Evolutionary conservation across 1,140 invertebrate genomes (phyloP).

Genomic region (Brachionus rubens): DNA sequence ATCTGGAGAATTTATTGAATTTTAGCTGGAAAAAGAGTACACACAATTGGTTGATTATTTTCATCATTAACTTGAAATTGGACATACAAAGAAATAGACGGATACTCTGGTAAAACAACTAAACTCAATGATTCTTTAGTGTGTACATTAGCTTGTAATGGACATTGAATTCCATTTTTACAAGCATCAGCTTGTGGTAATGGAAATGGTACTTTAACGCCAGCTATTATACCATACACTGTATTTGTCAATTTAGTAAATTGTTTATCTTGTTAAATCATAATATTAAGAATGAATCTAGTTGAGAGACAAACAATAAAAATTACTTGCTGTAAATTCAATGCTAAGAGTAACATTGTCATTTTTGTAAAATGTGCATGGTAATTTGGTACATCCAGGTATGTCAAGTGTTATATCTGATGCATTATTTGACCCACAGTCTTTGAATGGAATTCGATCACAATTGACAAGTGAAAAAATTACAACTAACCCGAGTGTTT

Average conservation of each 20-base stretch:
- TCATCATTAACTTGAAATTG: conserved; percentile 20
- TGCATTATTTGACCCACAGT: background rate
- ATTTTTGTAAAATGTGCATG: conserved; percentile 44
- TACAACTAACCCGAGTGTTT: too few relatives aligned
- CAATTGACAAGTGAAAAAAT: background rate
- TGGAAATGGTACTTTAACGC: conserved; percentile 39
- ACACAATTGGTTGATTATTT: background rate
- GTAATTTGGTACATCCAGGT: background rate
- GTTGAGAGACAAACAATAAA: background rate
- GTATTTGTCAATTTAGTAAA: background rate
- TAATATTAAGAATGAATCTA: background rate
- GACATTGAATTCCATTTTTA: conserved; percentile 9
- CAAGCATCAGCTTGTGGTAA: conserved; percentile 35
- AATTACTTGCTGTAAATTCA: conserved; percentile 15
- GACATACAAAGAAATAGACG: conserved; percentile 13
- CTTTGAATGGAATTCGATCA: background rate
- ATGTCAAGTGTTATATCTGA: background rate
- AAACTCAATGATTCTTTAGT: background rate
- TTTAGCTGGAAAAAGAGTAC: conserved; percentile 13
- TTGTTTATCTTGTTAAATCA: background rate
- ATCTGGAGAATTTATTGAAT: conserved; percentile 33
- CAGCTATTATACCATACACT: conserved; percentile 37
- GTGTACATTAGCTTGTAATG: background rate
- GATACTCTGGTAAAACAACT: conserved; percentile 1
- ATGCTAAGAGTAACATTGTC: conserved; percentile 9